Conservation (phyloP, 2,113 vertebrate genomes). For the Alligator sinensis region DNA sequence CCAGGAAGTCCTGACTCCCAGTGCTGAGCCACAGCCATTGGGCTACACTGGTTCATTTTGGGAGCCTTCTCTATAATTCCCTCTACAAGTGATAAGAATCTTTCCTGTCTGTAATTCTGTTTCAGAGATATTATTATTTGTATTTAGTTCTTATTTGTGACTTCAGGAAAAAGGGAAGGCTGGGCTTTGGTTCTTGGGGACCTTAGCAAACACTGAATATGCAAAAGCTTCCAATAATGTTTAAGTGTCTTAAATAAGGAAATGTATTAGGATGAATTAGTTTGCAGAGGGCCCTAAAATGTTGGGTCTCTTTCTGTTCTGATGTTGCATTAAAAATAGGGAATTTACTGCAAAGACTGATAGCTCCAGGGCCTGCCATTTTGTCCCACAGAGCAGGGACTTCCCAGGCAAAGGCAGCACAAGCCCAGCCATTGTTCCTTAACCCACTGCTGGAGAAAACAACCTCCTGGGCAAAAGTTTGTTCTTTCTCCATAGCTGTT, state of each 20-base stretch:
- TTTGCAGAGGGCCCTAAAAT: constrained; percentile 17
- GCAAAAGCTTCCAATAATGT: background rate
- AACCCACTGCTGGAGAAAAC: background rate
- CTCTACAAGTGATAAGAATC: background rate
- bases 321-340: background rate
- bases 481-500: background rate
- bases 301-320: constrained; percentile 16
- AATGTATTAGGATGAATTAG: background rate
- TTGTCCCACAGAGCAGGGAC: no score
- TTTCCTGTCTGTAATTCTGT: background rate
- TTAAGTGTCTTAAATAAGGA: constrained; percentile 14
- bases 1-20: background rate
- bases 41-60: background rate
- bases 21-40: background rate
- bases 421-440: background rate
- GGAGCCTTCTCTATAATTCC: background rate
- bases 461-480: background rate
- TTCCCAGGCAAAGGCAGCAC: no score
- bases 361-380: background rate
- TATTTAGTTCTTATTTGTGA: no score
- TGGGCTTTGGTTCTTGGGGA: constrained; percentile 1
- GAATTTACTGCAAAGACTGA: background rate
- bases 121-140: background rate
- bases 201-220: background rate
- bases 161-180: background rate